phyloP scores from a whole-genome alignment of 2,888 invertebrate genomes.

The Strigamia crassipes region DNA sequence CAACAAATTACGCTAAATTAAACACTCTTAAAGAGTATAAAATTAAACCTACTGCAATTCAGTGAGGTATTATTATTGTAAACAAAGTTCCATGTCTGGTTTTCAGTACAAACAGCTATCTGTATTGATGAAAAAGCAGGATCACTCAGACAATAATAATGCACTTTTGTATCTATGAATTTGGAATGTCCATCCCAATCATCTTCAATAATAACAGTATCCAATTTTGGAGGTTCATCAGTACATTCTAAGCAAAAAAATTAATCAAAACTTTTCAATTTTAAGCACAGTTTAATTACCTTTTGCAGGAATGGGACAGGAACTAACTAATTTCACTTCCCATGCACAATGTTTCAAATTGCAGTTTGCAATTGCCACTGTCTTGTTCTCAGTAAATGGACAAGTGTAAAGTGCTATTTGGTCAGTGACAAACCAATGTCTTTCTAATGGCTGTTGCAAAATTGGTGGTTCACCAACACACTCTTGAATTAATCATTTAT shows the following conservation, averaged over 20 bases:
- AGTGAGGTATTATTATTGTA: background rate
- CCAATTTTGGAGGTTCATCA: background rate
- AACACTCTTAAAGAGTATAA: background rate
- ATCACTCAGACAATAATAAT: conserved; percentile 13
- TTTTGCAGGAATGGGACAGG: background rate
- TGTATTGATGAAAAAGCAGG: background rate
- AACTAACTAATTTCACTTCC: background rate
- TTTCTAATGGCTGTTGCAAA: background rate
- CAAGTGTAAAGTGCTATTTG: background rate
- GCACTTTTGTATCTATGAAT: background rate
- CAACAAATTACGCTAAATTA: background rate
- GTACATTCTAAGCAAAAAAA: background rate
- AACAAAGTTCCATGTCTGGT: background rate
- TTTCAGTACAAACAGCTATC: background rate
- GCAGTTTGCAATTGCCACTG: background rate
- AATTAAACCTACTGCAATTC: background rate
- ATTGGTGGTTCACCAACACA: conserved; percentile 18
- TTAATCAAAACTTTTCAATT: background rate
- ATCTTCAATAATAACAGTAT: background rate
- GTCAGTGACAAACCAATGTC: background rate
- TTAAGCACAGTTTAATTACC: background rate
- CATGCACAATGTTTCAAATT: background rate
- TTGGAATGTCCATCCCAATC: background rate
- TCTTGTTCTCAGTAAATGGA: background rate
- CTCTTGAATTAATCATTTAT: background rate